phyloP scores from a whole-genome alignment of 2,797 vertebrate genomes.

The Falco rusticolus region DNA sequence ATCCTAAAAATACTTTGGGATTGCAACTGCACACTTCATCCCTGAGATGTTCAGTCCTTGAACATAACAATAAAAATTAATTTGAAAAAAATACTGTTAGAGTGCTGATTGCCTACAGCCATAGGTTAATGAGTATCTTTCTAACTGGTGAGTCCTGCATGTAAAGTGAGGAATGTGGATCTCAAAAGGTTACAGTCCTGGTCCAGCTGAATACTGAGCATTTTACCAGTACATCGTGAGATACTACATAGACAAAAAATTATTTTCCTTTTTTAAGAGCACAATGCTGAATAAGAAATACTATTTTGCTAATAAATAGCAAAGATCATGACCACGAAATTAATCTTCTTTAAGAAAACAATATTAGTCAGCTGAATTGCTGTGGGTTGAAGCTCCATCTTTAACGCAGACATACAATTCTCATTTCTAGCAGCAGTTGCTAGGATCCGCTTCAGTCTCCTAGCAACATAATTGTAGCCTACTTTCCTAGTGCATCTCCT shows the following conservation, averaged over 20 bases:
- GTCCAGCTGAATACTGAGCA: not conserved
- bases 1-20: not conserved
- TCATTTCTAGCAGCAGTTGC: conserved; percentile 67
- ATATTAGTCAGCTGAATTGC: not conserved
- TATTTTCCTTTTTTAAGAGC: not conserved
- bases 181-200: not conserved
- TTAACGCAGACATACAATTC: conserved; percentile 18
- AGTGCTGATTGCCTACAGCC: not conserved
- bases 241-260: not conserved
- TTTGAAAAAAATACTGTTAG: not conserved
- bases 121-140: conserved; percentile 10
- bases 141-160: not conserved
- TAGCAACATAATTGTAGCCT: conserved; percentile 77
- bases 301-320: not conserved
- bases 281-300: not conserved
- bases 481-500: conserved; percentile 51
- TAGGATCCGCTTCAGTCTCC: conserved; percentile 72
- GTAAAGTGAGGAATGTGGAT: not conserved
- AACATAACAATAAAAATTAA: not conserved
- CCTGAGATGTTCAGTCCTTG: not conserved
- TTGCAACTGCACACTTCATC: not conserved
- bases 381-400: not conserved
- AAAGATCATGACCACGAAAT: not conserved
- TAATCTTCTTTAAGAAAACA: not conserved
- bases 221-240: not conserved